These are phyloP conservation scores for Ammodramus savannarum DNA, from an alignment of 2,113 vertebrate species.

Conservation along the genomic window DNA sequence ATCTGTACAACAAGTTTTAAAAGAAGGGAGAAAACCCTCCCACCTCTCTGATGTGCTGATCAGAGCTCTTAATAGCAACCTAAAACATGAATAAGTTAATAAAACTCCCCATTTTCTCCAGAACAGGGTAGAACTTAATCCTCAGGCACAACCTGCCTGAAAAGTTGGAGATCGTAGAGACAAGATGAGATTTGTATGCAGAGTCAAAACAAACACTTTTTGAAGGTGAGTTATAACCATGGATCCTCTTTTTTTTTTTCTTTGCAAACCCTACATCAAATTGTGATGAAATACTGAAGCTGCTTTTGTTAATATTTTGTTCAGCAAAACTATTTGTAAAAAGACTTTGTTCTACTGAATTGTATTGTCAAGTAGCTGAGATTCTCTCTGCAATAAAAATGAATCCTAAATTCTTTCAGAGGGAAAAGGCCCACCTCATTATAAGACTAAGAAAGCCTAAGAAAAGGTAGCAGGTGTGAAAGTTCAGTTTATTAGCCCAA, in stretches of 20 bases:
- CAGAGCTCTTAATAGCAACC: not conserved
- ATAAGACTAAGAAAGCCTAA: not conserved
- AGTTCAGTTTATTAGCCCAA: not conserved
- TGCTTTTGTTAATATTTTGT: not conserved
- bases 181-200: not conserved
- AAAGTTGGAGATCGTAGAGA: not conserved
- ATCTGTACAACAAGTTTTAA: not conserved
- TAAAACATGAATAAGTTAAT: not conserved
- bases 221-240: not conserved
- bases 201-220: not conserved
- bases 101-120: not conserved
- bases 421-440: not conserved
- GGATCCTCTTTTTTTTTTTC: not conserved
- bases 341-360: not conserved
- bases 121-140: not conserved
- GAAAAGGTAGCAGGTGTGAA: not conserved
- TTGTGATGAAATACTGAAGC: not conserved
- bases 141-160: not conserved
- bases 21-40: rapidly evolving
- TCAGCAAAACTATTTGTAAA: not conserved
- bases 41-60: not conserved
- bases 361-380: not conserved
- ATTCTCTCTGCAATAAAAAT: not conserved
- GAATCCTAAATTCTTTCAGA: not conserved
- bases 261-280: not conserved